Percentiles rank a stretch among this genome's conserved stretches.
Evolutionary conservation across 2,113 vertebrate genomes (phyloP).

Genomic region (Chamaea fasciata): DNA sequence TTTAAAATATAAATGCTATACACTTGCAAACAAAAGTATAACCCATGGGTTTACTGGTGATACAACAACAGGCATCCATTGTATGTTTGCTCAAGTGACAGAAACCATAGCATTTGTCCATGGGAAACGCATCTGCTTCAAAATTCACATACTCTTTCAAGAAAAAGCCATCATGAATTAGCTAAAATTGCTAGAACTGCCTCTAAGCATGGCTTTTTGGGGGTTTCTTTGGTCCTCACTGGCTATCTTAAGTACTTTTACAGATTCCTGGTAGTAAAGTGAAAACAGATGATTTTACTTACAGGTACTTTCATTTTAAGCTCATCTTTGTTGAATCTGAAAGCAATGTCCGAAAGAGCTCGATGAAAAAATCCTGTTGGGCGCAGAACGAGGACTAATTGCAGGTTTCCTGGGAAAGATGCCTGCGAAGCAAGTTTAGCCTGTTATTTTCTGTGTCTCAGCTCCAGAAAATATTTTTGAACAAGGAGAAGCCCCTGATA

Average conservation of each 20-base stretch:
- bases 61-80: not conserved
- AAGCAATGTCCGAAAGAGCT: constrained; percentile 87
- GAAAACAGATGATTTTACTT: constrained; percentile 49
- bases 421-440: constrained; percentile 72
- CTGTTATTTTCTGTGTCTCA: not conserved
- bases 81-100: not conserved
- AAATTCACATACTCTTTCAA: not conserved
- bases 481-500: not conserved
- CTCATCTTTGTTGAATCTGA: constrained; percentile 94
- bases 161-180: not conserved
- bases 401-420: constrained; percentile 95
- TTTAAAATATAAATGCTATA: not conserved
- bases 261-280: not conserved
- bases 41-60: fast-evolving
- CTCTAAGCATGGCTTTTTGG: not conserved
- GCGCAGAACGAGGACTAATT: constrained; percentile 91
- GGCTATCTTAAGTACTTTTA: not conserved
- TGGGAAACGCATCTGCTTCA: not conserved
- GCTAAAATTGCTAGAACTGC: not conserved
- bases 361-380: constrained; percentile 89
- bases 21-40: not conserved
- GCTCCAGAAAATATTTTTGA: not conserved
- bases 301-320: constrained; percentile 99
- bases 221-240: not conserved
- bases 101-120: not conserved